These are phyloP conservation scores for Drosophila kuntzei DNA, from an alignment of 2,888 invertebrate species.

Conservation along the genomic window DNA sequence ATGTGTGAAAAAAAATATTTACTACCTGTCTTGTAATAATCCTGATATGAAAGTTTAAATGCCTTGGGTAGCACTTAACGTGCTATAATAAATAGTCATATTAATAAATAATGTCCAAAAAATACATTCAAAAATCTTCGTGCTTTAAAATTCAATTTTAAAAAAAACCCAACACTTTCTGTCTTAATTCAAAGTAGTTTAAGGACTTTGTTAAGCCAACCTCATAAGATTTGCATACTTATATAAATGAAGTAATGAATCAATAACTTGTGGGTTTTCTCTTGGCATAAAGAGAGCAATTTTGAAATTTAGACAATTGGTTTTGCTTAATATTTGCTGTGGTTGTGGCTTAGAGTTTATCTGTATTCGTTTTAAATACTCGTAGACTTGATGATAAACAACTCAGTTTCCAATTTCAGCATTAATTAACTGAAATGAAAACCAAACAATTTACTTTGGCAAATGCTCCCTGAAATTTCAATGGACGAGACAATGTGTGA, in stretches of 20 bases:
- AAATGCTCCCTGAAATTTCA: conserved; percentile 9
- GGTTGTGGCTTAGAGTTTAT: conserved; percentile 12
- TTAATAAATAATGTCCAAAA: no score
- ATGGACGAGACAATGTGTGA: conserved; percentile 11
- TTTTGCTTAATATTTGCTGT: conserved; percentile 17
- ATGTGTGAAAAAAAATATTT: no score
- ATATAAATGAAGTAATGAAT: conserved; percentile 6
- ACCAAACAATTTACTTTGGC: conserved; percentile 12
- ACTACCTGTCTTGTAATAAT: no score
- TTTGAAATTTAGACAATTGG: neutral
- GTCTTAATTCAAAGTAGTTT: neutral
- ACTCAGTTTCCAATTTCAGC: conserved; percentile 24
- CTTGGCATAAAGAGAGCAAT: neutral
- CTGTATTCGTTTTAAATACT: neutral
- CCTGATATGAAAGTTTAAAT: no score
- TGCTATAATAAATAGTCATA: no score
- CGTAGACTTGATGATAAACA: conserved; percentile 12
- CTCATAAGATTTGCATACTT: neutral
- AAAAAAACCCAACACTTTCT: neutral
- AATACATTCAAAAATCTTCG: no score
- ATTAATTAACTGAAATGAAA: conserved; percentile 48
- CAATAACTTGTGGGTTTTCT: conserved; percentile 17
- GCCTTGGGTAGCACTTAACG: no score
- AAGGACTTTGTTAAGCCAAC: neutral
- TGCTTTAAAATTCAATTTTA: neutral